These are phyloP conservation scores for Rhinoptilus africanus DNA, from an alignment of 2,113 vertebrate genomes.

Conservation along the genomic window DNA sequence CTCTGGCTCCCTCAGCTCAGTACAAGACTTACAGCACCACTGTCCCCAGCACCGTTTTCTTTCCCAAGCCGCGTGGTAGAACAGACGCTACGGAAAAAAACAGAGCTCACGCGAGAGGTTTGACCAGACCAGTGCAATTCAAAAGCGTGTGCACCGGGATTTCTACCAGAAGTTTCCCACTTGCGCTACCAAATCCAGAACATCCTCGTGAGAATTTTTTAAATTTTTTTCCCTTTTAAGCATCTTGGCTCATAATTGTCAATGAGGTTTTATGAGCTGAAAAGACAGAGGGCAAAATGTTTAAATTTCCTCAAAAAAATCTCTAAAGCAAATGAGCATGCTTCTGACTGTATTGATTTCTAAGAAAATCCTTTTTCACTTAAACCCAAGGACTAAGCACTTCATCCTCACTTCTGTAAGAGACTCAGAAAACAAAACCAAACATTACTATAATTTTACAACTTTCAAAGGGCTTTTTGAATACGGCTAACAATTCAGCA, in stretches of 20 bases:
- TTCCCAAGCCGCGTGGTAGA: neutral
- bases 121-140: fast-evolving
- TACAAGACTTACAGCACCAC: neutral
- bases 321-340: neutral
- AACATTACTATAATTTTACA: neutral
- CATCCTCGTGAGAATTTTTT: neutral
- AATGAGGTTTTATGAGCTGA: neutral
- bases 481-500: neutral
- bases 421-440: neutral
- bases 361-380: neutral
- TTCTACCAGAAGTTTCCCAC: neutral
- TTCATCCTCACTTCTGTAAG: neutral
- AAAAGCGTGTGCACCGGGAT: fast-evolving
- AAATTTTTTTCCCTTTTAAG: neutral
- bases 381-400: neutral
- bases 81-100: fast-evolving
- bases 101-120: neutral
- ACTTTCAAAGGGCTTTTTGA: neutral
- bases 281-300: neutral
- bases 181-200: neutral
- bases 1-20: neutral
- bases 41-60: neutral
- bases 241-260: neutral
- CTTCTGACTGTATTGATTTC: neutral
- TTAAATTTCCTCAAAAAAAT: neutral